Conservation (phyloP, 2,797 vertebrate genomes). For the Eupleurogrammus muticus region DNA sequence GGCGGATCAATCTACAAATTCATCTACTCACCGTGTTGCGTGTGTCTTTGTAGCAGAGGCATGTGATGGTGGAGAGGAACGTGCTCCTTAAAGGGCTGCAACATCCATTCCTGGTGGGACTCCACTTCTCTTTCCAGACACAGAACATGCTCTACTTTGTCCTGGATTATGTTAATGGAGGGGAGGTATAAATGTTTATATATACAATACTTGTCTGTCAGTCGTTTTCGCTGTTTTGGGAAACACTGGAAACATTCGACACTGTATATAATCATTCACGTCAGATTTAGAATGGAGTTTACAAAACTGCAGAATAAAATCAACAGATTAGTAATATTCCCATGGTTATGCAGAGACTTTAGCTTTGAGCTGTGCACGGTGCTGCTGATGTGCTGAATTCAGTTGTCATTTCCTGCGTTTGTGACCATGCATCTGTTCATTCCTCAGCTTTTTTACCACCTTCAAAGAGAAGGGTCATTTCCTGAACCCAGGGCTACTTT, state of each 20-base stretch:
- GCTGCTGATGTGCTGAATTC: conserved; percentile 4
- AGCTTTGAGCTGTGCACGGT: background rate
- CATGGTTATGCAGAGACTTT: too few relatives aligned
- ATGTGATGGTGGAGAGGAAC: conserved; percentile 86
- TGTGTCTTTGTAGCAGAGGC: conserved; percentile 75
- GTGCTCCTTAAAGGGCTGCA: conserved; percentile 84
- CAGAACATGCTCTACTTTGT: conserved; percentile 83
- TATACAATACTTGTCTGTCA: background rate
- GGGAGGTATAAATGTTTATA: conserved; percentile 76
- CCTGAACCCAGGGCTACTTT: conserved; percentile 81
- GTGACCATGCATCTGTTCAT: conserved; percentile 12
- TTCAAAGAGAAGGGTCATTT: conserved; percentile 83
- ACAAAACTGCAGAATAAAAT: background rate
- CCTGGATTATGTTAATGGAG: conserved; percentile 85
- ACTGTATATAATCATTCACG: background rate
- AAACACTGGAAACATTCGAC: background rate
- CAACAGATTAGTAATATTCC: background rate
- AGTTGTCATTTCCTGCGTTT: background rate
- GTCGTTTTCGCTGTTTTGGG: too few relatives aligned
- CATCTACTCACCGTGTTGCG: background rate
- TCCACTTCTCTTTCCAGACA: conserved; percentile 88
- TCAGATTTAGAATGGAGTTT: background rate
- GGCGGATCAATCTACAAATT: background rate
- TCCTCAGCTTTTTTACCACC: conserved; percentile 86
- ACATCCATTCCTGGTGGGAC: conserved; percentile 87